Base-by-base conservation (phyloP, 2,888 invertebrate species). In the Rhaphigaster nebulosa region DNA sequence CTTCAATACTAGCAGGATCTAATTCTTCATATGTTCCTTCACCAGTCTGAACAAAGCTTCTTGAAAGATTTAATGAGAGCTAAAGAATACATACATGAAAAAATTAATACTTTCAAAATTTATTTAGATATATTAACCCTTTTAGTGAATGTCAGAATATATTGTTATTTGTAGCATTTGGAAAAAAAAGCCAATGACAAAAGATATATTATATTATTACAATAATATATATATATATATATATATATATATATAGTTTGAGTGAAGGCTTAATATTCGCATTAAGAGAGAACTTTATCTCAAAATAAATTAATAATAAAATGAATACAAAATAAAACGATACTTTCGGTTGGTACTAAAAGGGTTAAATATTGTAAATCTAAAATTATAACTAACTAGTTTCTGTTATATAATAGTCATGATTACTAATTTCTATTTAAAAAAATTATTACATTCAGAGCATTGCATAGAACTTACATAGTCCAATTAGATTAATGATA, bases 41-140 rank as follows among this genome's bases (percentile, higher is more conserved):
- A 29, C 94, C 93, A 92, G 95, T 95, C 93, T 95, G 95, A 13
- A 95, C 94, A 93, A 96, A 96, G 93, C 95, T 95, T 92, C 95
- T 94, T 0, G 96, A 95, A 26, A 96, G 94, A 92, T 95, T 95
- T 45, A 96, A 93, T 12, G 95, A 95, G 93, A 96, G 95, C 95
- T 95, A 93, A 89, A 93, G 94, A 91, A 91, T 38, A 38, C 92
- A 92, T 91, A 90, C 0, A 45, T 23, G 29, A 38, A 38, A 76
- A 38, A 76, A 20, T n/a, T 29, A 29, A 18, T 65, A 65, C 65
- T 29, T 65, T 65, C 1, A 65, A 29, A 65, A 34, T 29, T 5
- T 29, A 29, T 3, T 29, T 29, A 65, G 15, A 8, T 15, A 65
- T 29, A 65, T 65, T 29, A n/a, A n/a, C n/a, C n/a, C n/a, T n/a